These are phyloP conservation scores for Scaptomyza cyrtandrae DNA, from an alignment of 2,888 invertebrate species.

Conservation along the genomic window DNA sequence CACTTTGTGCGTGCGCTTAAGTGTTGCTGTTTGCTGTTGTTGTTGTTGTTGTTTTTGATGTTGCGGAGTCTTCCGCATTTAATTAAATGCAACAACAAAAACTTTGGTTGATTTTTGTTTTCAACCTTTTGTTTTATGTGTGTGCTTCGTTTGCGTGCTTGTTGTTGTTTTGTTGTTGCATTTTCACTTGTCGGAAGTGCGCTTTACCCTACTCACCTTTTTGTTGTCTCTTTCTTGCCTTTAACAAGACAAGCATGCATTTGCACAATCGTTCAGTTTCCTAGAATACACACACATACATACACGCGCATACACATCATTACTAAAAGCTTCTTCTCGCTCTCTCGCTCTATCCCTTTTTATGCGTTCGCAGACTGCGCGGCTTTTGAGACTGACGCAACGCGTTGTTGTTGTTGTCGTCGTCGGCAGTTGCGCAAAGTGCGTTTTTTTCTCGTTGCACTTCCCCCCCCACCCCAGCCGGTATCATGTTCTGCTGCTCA, in stretches of 20 bases:
- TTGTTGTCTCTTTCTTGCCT: conserved; percentile 11
- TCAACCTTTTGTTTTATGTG: conserved; percentile 52
- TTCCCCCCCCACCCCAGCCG: conserved; percentile 7
- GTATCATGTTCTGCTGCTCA: conserved; percentile 29
- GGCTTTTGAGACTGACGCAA: conserved; percentile 64
- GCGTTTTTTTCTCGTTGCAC: conserved; percentile 41
- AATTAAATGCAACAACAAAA: conserved; percentile 80
- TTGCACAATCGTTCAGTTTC: conserved; percentile 72
- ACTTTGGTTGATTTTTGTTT: conserved; percentile 35
- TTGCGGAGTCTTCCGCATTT: conserved; percentile 75
- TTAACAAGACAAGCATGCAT: conserved; percentile 43
- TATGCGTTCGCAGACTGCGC: conserved; percentile 49
- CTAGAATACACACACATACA: conserved; percentile 49
- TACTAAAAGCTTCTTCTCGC: conserved; percentile 37
- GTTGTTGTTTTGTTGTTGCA: conserved; percentile 52
- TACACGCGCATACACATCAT: not conserved
- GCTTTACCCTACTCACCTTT: conserved; percentile 37
- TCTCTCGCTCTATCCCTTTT: conserved; percentile 16
- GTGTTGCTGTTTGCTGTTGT: conserved; percentile 55
- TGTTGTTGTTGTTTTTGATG: conserved; percentile 37
- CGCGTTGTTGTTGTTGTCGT: conserved; percentile 34
- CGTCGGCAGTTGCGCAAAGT: conserved; percentile 73
- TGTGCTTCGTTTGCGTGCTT: conserved; percentile 34
- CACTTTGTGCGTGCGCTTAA: conserved; percentile 68
- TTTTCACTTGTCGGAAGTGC: conserved; percentile 76